phyloP scores from a whole-genome alignment of 2,113 vertebrate genomes.

The Myodes glareolus region DNA sequence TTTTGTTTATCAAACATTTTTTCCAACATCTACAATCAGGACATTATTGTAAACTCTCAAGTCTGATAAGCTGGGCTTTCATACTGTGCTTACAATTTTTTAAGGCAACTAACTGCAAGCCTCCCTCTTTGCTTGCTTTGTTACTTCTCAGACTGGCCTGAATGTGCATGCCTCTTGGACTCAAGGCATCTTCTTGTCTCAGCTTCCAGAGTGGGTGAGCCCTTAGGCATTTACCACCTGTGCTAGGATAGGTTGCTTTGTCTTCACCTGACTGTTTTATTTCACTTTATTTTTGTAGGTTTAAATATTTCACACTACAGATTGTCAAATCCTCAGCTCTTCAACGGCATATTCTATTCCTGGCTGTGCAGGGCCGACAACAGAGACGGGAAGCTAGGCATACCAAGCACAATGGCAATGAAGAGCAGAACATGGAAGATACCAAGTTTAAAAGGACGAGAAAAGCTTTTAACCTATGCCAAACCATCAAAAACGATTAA shows the following conservation, averaged over 20 bases:
- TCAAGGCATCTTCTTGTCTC: neutral
- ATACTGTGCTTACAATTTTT: neutral
- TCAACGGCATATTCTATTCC: conserved; percentile 52
- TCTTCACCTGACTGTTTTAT: neutral
- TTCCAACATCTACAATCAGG: neutral
- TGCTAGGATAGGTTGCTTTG: neutral
- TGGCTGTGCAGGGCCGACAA: neutral
- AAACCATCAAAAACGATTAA: conserved; percentile 41
- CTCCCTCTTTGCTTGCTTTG: neutral
- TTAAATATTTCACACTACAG: conserved; percentile 41
- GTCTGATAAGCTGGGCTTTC: neutral
- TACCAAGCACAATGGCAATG: conserved; percentile 47
- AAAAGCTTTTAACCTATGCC: conserved; percentile 51
- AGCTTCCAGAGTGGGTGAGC: neutral
- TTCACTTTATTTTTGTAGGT: conserved; percentile 41
- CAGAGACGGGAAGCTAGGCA: conserved; percentile 31
- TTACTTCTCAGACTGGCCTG: neutral
- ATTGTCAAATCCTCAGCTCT: conserved; percentile 13
- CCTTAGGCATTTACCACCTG: too few species aligned
- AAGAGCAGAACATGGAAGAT: conserved; percentile 55
- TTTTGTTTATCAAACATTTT: conserved; percentile 34
- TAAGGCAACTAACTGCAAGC: neutral
- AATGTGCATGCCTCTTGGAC: too few species aligned
- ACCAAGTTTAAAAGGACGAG: conserved; percentile 45
- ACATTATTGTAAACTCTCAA: neutral